These are phyloP conservation scores for Drosophila nigritarsus DNA, from an alignment of 2,888 invertebrate species.

Conservation along the genomic window DNA sequence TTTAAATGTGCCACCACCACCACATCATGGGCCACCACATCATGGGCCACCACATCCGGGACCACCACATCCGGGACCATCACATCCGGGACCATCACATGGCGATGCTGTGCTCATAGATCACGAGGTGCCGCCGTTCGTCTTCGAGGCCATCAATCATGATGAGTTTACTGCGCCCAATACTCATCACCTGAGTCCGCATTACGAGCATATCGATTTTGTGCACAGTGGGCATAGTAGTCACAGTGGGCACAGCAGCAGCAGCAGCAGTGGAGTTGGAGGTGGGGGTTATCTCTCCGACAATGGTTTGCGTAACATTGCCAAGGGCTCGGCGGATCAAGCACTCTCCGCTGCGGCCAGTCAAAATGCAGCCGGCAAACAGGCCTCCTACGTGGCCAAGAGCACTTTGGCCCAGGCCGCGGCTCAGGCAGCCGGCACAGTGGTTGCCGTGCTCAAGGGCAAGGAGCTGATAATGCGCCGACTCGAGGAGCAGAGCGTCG, in stretches of 20 bases:
- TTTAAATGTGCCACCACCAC: conserved; percentile 63
- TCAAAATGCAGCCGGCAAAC: conserved; percentile 91
- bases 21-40: conserved; percentile 23
- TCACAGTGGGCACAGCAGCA: conserved; percentile 12
- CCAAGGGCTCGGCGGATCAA: conserved; percentile 90
- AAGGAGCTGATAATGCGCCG: conserved; percentile 88
- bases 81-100: conserved; percentile 29
- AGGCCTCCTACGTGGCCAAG: conserved; percentile 92
- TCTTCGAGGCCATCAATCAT: conserved; percentile 73
- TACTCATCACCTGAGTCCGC: conserved; percentile 32
- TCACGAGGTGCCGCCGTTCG: conserved; percentile 72
- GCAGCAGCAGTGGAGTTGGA: conserved; percentile 9
- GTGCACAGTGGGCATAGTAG: conserved; percentile 30
- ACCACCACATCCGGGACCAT: conserved; percentile 18
- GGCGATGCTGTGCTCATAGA: conserved; percentile 53
- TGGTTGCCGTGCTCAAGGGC: conserved; percentile 88
- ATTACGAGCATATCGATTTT: conserved; percentile 56
- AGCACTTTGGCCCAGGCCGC: conserved; percentile 92
- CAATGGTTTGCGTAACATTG: conserved; percentile 89
- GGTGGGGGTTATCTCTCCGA: conserved; percentile 85
- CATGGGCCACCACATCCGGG: conserved; percentile 21
- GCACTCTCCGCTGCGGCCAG: conserved; percentile 90
- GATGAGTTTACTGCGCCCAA: conserved; percentile 64
- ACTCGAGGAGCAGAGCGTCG: conserved; percentile 91
- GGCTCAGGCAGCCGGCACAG: conserved; percentile 89